Base-by-base conservation (phyloP, 2,888 invertebrate genomes). In the Nephrocerus scutellatus region DNA sequence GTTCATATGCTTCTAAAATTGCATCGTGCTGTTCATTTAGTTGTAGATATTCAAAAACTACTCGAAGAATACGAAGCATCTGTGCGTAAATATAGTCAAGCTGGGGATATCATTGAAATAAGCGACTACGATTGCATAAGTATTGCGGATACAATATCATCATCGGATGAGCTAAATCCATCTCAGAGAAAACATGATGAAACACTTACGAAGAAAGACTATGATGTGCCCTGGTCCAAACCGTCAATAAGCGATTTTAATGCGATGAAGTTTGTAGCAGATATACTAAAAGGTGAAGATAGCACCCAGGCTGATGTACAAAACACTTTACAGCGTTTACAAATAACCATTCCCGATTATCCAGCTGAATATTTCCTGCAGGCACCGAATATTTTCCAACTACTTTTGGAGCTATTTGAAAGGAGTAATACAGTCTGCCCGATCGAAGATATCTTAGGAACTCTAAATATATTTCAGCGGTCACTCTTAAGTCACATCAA, bases 361-460 rank as follows among this genome's bases (percentile, higher is more conserved):
- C 68, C 69, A 1, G 49, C 56, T 0, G 69, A 69, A 33, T 66
- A 62, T 39, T 52, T 68, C 16, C 47, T 68, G 2, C 69, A 69
- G 43, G 44, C 58, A 1, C 69, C 69, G 7, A 51, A 62, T 32
- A 52, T 66, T n/a, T 61, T 61, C 21, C 54, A 57, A 0, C 48
- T 53, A 9, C 32, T 66, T 3, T 26, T 62, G 12, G 44, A 56
- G 8, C 16, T 62, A 5, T 60, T 57, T 18, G 51, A 49, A 12
- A 44, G 43, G 2, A 47, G 47, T 2, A 39, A 38, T 1, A 12
- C 24, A 0, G 38, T 31, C 4, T 47, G 43, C 8, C 39, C 38
- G 0, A 30, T 57, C 14, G 46, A 53, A 15, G 45, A 52, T 4
- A 36, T 59, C 1, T 52, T 59, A 5, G 39, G 47, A 4, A 33